A percentile compares a stretch with the other conserved stretches of the same genome.
phyloP scores from a whole-genome alignment of 1,140 invertebrate species.

The Streblospio benedicti region DNA sequence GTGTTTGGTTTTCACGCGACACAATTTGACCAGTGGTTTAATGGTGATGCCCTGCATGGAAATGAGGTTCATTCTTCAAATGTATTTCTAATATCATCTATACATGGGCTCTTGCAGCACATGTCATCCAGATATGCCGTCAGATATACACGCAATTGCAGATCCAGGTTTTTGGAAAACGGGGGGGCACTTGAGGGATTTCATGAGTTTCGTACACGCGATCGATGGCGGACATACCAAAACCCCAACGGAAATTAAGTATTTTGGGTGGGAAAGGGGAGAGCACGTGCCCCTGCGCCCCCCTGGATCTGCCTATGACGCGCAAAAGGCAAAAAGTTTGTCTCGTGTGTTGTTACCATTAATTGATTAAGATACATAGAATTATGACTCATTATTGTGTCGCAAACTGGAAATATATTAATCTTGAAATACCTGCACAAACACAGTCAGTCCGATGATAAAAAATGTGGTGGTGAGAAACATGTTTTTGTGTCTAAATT shows the following conservation, averaged over 20 bases:
- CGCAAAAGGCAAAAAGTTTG: not conserved
- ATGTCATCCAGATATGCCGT: too few species aligned
- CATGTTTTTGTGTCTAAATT: constrained; percentile 55
- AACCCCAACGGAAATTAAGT: too few species aligned
- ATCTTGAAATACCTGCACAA: constrained; percentile 61
- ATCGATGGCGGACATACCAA: too few species aligned
- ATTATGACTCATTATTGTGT: not conserved
- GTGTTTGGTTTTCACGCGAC: constrained; percentile 73
- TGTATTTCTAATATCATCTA: not conserved
- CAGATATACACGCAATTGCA: too few species aligned
- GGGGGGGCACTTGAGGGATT: too few species aligned
- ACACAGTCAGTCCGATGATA: constrained; percentile 95
- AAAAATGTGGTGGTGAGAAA: constrained; percentile 95
- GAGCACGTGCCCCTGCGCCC: too few species aligned
- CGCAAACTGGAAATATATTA: not conserved
- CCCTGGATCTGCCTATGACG: too few species aligned
- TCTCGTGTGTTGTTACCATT: not conserved
- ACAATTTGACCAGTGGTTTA: constrained; percentile 83
- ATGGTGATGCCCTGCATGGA: constrained; percentile 75
- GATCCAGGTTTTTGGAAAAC: too few species aligned
- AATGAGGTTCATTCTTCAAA: not conserved
- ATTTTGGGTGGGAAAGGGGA: too few species aligned
- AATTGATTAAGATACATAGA: not conserved
- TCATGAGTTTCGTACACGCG: too few species aligned
- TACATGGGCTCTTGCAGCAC: too few species aligned